A percentile compares a stretch with the other conserved stretches of the same genome.
Conservation (phyloP, 2,797 vertebrate genomes). For the Mus minutoides region DNA sequence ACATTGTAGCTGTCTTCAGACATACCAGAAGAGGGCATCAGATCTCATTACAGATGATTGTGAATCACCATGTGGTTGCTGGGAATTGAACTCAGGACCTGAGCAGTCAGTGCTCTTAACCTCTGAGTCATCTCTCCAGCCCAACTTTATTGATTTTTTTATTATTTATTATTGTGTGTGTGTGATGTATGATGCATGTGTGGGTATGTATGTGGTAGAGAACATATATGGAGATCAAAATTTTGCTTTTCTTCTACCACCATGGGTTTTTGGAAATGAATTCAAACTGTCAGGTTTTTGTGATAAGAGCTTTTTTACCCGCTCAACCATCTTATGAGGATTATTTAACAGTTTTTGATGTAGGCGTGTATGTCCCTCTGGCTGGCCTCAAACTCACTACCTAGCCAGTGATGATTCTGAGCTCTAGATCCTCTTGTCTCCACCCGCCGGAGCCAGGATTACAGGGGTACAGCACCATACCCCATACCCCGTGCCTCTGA, state of each 20-base stretch:
- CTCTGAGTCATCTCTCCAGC: too few relatives aligned
- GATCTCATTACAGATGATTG: too few relatives aligned
- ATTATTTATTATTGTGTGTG: neutral
- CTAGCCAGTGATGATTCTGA: neutral
- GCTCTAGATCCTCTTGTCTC: neutral
- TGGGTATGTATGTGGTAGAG: neutral
- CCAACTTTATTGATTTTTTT: neutral
- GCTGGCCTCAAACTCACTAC: neutral
- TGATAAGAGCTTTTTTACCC: neutral
- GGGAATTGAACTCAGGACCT: too few relatives aligned
- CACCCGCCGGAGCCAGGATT: neutral
- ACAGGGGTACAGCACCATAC: neutral
- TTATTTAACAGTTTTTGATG: neutral
- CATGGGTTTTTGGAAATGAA: neutral
- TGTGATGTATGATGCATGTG: neutral
- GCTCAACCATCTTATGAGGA: neutral
- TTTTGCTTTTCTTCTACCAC: neutral
- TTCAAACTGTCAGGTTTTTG: neutral
- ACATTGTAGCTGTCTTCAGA: too few relatives aligned
- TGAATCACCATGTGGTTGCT: too few relatives aligned
- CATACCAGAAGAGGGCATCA: too few relatives aligned
- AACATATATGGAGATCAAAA: neutral
- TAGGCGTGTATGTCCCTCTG: neutral
- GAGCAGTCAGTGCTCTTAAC: too few relatives aligned
- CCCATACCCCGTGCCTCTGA: neutral